Evolutionary conservation across 2,113 vertebrate species (phyloP).

Genomic region (Copsychus sechellarum): DNA sequence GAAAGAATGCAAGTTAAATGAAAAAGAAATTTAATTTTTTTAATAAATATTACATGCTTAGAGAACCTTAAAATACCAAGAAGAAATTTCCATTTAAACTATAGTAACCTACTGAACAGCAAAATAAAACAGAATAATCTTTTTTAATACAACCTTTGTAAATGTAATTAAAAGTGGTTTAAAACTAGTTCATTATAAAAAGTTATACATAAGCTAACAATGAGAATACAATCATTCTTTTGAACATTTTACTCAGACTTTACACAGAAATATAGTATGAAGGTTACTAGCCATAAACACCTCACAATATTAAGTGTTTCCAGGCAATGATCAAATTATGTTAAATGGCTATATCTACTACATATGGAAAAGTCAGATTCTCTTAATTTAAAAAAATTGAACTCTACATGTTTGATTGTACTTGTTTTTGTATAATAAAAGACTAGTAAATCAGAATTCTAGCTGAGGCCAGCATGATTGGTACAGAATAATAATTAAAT

Average conservation of each 20-base stretch:
- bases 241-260: conserved; percentile 14
- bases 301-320: conserved; percentile 1
- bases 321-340: neutral
- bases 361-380: conserved; percentile 24
- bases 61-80: neutral
- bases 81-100: neutral
- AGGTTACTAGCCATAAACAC: neutral
- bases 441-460: conserved; percentile 37
- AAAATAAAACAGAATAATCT: neutral
- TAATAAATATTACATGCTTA: neutral
- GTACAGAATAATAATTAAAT: conserved; percentile 30
- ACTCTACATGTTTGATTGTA: neutral
- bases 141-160: neutral
- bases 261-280: neutral
- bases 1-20: neutral
- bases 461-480: conserved; percentile 19
- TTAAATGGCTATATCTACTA: neutral
- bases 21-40: neutral
- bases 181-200: conserved; percentile 15
- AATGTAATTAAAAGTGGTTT: conserved; percentile 38
- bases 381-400: conserved; percentile 28
- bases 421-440: conserved; percentile 7
- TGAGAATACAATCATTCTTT: conserved; percentile 25
- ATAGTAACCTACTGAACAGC: neutral
- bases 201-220: neutral